Base-by-base conservation (phyloP, 2,797 vertebrate species). In the Acanthornis magna region DNA sequence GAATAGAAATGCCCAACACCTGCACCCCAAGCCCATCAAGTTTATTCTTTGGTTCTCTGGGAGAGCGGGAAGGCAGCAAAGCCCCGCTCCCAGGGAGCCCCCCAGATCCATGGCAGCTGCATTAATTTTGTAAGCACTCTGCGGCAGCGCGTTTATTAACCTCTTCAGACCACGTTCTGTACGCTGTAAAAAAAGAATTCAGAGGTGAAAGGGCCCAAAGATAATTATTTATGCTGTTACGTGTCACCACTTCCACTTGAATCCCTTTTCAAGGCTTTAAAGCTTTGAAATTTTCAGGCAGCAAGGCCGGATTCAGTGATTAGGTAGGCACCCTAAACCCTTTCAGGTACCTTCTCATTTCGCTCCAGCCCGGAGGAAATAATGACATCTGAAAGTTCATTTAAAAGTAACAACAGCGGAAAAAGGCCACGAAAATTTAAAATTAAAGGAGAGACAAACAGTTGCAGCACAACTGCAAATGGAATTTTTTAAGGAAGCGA, bases 201-300 rank as follows among this genome's bases (percentile, higher is more conserved):
- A 48, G 91, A 57, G 95, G 93, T 96, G 95, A 96, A 96, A 94
- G 92, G 92, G 87, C 88, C 81, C 93, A 95, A 96, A 94, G 95
- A 94, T 96, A 95, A 97, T 96, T 97, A 97, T 94, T 96, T 95
- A 97, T 95, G 93, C 95, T 96, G 92, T 91, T 95, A 63, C 34
- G n/a, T 96, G 86, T 92, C 84, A 85, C 86, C 72, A 85, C 91
- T 93, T 95, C 88, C 85, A 85, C 95, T 91, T 85, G 84, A 92
- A 97, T 85, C 86, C 84, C 82, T 95, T 97, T 96, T 94, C 93
- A 95, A 83, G 86, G 86, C 73, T 95, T 93, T 95, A 88, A 92
- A 85, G 76, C 95, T 95, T 95, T 95, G 89, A 96, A 93, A 91
- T 91, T 66, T 91, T 84, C 93, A 88, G 84, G 80, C 83, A 55